Evolutionary conservation across 2,888 invertebrate genomes (phyloP), one percentile per base, ranked within the genome.

Genomic region (Chouioia cunea): DNA sequence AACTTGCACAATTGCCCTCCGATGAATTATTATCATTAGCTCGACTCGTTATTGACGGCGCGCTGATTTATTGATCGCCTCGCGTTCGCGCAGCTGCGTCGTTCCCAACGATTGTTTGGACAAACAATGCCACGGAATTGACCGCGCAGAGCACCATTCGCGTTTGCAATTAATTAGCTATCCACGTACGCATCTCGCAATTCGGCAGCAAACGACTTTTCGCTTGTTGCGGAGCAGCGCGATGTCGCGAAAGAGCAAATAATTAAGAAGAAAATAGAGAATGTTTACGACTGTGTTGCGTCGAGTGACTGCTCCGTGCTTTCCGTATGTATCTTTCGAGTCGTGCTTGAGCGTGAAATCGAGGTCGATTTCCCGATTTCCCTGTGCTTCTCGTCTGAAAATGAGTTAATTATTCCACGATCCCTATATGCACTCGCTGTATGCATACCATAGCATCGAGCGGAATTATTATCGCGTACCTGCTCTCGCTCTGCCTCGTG

Each of bases 321-420:
- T n/a, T n/a, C n/a, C n/a, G n/a, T n/a, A n/a, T n/a, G n/a, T n/a
- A n/a, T 23, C 56, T 22, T 52, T 53, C 64, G 46, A 22, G 4
- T 62, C 50, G 47, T 43, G 22, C 64, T n/a, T n/a, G n/a, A n/a
- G 46, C 20, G 15, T 27, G 52, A 46, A 50, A 63, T 63, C 57
- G 57, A 63, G 69, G 63, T 69, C 69, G 69, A 57, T 58, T 16
- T 44, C 58, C n/a, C 59, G 66, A 59, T 66, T 66, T 59, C 27
- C 66, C 59, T 36, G 18, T 3, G 44, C 8, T 46, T 14, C 57
- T 10, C 48, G 18, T 48, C 58, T 23, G 36, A 46, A 68, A 69
- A 69, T 53, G 63, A 63, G 63, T 58, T 69, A 63, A 69, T 64
- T 69, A 69, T 69, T 69, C 69, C 64, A 69, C 69, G 64, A 69